phyloP scores from a whole-genome alignment of 2,113 vertebrate genomes.

The Myotis brandtii region DNA sequence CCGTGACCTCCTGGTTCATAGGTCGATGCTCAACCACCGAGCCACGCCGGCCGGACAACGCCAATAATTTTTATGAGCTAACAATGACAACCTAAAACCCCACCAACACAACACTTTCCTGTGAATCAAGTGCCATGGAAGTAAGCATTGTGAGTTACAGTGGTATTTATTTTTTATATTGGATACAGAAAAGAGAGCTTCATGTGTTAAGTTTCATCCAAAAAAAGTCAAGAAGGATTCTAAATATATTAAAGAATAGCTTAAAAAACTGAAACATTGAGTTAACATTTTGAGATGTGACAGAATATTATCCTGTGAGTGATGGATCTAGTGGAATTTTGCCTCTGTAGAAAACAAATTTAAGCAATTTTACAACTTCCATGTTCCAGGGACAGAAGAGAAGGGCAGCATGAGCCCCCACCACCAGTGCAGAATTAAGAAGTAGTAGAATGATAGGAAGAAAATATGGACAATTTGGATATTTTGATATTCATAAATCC shows the following conservation, averaged over 20 bases:
- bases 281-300: constrained; percentile 19
- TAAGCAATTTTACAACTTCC: constrained; percentile 41
- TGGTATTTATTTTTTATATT: constrained; percentile 78
- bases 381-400: neutral
- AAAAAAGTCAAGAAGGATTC: constrained; percentile 66
- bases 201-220: constrained; percentile 78
- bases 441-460: neutral
- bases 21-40: too few relatives aligned
- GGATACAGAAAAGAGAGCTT: constrained; percentile 74
- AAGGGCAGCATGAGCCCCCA: neutral
- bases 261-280: constrained; percentile 58
- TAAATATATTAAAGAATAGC: constrained; percentile 71
- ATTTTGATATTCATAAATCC: neutral
- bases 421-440: neutral
- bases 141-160: constrained; percentile 74
- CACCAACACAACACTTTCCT: constrained; percentile 45
- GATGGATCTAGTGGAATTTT: neutral
- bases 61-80: constrained; percentile 53
- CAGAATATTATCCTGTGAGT: neutral
- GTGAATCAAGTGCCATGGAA: constrained; percentile 78
- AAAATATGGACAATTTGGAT: neutral
- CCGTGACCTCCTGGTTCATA: too few relatives aligned
- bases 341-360: neutral
- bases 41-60: neutral
- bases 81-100: constrained; percentile 19